Evolutionary conservation across 1,140 invertebrate species (phyloP).

Genomic region (Psix sp.): DNA sequence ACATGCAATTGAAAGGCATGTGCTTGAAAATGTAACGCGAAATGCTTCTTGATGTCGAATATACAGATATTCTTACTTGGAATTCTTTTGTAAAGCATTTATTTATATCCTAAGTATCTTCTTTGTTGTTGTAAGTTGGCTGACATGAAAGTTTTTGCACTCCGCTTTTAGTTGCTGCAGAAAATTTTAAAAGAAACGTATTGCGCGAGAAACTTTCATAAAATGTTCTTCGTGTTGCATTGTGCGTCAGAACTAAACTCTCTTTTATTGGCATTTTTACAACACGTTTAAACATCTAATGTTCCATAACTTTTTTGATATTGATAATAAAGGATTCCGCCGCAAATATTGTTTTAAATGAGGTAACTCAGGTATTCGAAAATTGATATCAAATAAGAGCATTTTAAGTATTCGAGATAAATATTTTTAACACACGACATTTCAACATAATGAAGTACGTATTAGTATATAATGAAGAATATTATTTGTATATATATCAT

Average conservation of each 20-base stretch:
- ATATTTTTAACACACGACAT: too few species aligned
- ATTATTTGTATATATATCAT: too few species aligned
- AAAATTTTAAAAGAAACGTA: conserved; percentile 15
- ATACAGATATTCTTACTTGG: neutral
- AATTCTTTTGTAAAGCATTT: conserved; percentile 8
- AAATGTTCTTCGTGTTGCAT: conserved; percentile 14
- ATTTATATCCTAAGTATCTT: conserved; percentile 7
- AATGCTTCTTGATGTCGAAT: neutral
- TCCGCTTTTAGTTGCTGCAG: neutral
- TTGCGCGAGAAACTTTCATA: neutral
- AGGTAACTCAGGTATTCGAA: too few species aligned
- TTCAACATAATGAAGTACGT: too few species aligned
- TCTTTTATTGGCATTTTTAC: conserved; percentile 21
- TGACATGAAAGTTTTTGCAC: conserved; percentile 12
- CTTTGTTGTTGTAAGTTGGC: neutral
- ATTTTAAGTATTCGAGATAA: too few species aligned
- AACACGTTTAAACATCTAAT: conserved; percentile 14
- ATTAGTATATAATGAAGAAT: too few species aligned
- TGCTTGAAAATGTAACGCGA: too few species aligned
- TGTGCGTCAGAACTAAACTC: conserved; percentile 1
- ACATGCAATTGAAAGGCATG: too few species aligned
- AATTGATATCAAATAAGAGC: too few species aligned
- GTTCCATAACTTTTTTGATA: too few species aligned
- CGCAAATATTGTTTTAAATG: too few species aligned
- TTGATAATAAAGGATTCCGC: too few species aligned